Evolutionary conservation across 2,888 invertebrate genomes (phyloP).

Genomic region (Caenorhabditis sp.): DNA sequence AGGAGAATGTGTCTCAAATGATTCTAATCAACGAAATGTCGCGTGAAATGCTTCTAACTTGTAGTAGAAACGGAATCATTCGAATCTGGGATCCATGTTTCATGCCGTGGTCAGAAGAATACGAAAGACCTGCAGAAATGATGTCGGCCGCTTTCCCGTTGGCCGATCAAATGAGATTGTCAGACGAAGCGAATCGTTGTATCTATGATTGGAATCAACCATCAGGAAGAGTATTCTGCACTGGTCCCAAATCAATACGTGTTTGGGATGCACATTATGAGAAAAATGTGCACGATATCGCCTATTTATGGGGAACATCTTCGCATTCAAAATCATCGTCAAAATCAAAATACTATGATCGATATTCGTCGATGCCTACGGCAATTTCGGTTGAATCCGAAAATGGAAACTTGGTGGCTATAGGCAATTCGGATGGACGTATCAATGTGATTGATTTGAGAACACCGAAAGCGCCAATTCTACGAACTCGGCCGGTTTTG

Average conservation of each 20-base stretch:
- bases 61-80: conserved; percentile 40
- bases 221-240: conserved; percentile 56
- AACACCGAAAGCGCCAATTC: not conserved
- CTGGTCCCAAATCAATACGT: conserved; percentile 56
- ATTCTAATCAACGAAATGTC: conserved; percentile 63
- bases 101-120: conserved; percentile 56
- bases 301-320: conserved; percentile 9
- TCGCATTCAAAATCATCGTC: not conserved
- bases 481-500: conserved; percentile 12
- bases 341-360: conserved; percentile 3
- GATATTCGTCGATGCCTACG: conserved; percentile 15
- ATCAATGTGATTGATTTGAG: conserved; percentile 32
- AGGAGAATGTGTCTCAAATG: conserved; percentile 57
- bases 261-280: conserved; percentile 68
- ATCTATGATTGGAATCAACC: conserved; percentile 60
- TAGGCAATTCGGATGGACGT: conserved; percentile 23
- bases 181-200: conserved; percentile 28
- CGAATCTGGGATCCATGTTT: conserved; percentile 65
- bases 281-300: conserved; percentile 52
- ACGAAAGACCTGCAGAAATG: conserved; percentile 27
- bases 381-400: conserved; percentile 32
- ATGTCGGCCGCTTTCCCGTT: conserved; percentile 26
- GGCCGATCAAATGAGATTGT: conserved; percentile 16
- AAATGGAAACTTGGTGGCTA: conserved; percentile 22
- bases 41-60: conserved; percentile 63